Evolutionary conservation across 1,140 invertebrate species (phyloP).

Genomic region (Heliothis subflexa): DNA sequence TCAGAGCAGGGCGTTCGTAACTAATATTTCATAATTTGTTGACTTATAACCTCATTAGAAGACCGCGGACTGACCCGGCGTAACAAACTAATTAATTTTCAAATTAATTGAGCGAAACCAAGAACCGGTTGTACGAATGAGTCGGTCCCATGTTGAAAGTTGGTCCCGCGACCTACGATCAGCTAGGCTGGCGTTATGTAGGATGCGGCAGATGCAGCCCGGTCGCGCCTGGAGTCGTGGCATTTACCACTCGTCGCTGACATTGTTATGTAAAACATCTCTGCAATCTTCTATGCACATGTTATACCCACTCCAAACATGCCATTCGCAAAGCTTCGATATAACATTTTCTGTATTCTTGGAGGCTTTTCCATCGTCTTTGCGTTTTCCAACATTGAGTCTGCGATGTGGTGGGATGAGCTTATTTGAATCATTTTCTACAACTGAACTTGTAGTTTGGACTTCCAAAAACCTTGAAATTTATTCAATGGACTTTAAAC

Average conservation of each 20-base stretch:
- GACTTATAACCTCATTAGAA: slow-evolving; percentile 71
- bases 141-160: slow-evolving; percentile 73
- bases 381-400: too few species aligned
- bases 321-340: not conserved
- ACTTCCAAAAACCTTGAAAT: not conserved
- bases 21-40: slow-evolving; percentile 67
- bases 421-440: not conserved
- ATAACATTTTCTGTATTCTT: not conserved
- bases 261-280: slow-evolving; percentile 35
- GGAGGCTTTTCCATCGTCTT: too few species aligned
- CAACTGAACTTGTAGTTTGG: not conserved
- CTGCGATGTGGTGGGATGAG: not conserved
- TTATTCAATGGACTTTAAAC: too few species aligned
- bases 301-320: not conserved
- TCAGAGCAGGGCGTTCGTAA: slow-evolving; percentile 18
- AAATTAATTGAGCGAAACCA: slow-evolving; percentile 76
- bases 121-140: slow-evolving; percentile 72
- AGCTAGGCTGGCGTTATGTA: slow-evolving; percentile 71
- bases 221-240: slow-evolving; percentile 24
- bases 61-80: slow-evolving; percentile 62
- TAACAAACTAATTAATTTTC: slow-evolving; percentile 77
- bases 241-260: not conserved
- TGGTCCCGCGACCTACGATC: slow-evolving; percentile 74
- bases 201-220: slow-evolving; percentile 60
- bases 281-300: slow-evolving; percentile 11